These are phyloP conservation scores for Apamea monoglypha DNA, from an alignment of 2,888 invertebrate genomes.

Conservation along the genomic window DNA sequence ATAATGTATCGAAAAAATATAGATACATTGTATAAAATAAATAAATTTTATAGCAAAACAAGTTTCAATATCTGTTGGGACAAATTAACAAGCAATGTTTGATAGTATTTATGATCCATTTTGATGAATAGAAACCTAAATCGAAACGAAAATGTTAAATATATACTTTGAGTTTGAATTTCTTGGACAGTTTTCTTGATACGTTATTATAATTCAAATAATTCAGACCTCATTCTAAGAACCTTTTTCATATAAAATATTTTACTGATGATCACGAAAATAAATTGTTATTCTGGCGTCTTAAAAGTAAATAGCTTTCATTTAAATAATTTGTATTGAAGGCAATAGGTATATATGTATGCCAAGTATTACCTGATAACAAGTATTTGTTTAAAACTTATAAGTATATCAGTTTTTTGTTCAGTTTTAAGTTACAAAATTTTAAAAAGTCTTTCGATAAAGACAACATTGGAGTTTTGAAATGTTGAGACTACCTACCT, in stretches of 20 bases:
- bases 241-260: neutral
- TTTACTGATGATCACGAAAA: neutral
- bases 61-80: neutral
- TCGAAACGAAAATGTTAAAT: neutral
- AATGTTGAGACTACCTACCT: too few species aligned
- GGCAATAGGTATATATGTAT: too few species aligned
- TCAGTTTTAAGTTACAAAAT: neutral
- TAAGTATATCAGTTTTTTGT: neutral
- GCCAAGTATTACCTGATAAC: too few species aligned
- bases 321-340: too few species aligned
- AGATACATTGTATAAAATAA: neutral
- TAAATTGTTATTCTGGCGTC: too few species aligned
- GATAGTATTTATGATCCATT: neutral
- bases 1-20: neutral
- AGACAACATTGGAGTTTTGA: too few species aligned
- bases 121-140: constrained; percentile 5
- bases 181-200: constrained; percentile 15
- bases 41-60: neutral
- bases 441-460: too few species aligned
- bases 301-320: neutral
- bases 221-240: neutral
- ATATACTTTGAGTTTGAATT: constrained; percentile 13
- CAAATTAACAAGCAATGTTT: neutral
- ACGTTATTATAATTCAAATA: neutral
- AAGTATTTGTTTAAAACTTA: neutral